A percentile compares a stretch with the other conserved stretches of the same genome.
phyloP scores from a whole-genome alignment of 1,140 invertebrate genomes.

The Solenopsis invicta region DNA sequence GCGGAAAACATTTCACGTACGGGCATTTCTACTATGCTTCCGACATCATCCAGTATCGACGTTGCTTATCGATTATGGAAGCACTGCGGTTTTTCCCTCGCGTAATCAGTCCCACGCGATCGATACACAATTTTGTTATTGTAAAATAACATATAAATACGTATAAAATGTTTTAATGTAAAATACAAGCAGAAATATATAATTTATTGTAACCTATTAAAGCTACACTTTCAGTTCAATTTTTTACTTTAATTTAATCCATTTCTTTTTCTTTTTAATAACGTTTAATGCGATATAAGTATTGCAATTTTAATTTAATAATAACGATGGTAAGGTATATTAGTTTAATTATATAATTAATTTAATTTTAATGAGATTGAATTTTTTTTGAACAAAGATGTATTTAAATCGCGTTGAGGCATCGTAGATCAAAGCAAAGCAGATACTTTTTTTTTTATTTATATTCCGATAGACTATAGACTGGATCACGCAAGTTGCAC shows the following conservation, averaged over 20 bases:
- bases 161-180: neutral
- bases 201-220: neutral
- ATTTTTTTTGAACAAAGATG: neutral
- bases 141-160: neutral
- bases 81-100: conserved; percentile 35
- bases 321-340: neutral
- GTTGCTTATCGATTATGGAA: conserved; percentile 68
- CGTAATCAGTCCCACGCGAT: neutral
- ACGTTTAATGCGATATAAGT: neutral
- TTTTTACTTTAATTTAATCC: conserved; percentile 5
- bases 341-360: neutral
- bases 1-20: neutral
- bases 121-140: neutral
- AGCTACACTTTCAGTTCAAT: neutral
- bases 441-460: neutral
- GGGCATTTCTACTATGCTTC: conserved; percentile 36
- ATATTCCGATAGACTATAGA: conserved; percentile 10
- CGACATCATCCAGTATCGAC: conserved; percentile 52
- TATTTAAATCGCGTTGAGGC: neutral
- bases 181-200: neutral
- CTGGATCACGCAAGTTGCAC: neutral
- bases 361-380: neutral
- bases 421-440: neutral
- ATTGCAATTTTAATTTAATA: conserved; percentile 6
- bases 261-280: neutral